phyloP scores from a whole-genome alignment of 2,113 vertebrate species.

The Acanthisitta chloris region DNA sequence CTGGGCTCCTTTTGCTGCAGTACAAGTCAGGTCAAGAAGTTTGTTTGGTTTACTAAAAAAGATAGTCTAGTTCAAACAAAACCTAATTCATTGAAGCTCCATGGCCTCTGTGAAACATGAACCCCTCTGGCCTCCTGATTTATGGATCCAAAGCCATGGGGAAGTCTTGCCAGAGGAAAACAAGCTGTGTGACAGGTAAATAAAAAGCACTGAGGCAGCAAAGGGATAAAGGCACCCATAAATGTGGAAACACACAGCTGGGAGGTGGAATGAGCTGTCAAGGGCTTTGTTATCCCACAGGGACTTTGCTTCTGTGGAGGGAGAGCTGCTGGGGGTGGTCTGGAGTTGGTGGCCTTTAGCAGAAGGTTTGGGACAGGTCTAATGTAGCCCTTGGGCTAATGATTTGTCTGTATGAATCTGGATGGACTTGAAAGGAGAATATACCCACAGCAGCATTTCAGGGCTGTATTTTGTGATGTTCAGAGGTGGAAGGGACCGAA shows the following conservation, averaged over 20 bases:
- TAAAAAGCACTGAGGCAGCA: neutral
- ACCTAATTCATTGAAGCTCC: slow-evolving; percentile 31
- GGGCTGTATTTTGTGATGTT: neutral
- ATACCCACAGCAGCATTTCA: rapidly evolving
- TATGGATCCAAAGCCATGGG: neutral
- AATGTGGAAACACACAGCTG: rapidly evolving
- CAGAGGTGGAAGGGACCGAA: neutral
- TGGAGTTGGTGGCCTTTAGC: neutral
- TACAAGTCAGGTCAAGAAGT: slow-evolving; percentile 27
- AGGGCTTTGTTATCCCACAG: neutral
- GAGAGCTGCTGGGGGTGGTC: neutral
- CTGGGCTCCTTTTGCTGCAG: neutral
- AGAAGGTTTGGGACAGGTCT: neutral
- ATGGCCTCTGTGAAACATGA: slow-evolving; percentile 33
- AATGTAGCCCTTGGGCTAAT: neutral
- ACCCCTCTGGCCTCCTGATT: slow-evolving; percentile 25
- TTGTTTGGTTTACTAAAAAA: slow-evolving; percentile 44
- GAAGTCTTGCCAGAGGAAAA: neutral
- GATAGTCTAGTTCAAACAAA: slow-evolving; percentile 42
- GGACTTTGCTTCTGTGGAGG: neutral
- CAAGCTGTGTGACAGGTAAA: neutral
- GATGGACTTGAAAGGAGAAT: rapidly evolving
- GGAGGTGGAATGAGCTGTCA: neutral
- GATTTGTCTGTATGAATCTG: rapidly evolving
- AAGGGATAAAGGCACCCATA: neutral